phyloP scores from a whole-genome alignment of 2,113 vertebrate species.

The Spea multiplicata region DNA sequence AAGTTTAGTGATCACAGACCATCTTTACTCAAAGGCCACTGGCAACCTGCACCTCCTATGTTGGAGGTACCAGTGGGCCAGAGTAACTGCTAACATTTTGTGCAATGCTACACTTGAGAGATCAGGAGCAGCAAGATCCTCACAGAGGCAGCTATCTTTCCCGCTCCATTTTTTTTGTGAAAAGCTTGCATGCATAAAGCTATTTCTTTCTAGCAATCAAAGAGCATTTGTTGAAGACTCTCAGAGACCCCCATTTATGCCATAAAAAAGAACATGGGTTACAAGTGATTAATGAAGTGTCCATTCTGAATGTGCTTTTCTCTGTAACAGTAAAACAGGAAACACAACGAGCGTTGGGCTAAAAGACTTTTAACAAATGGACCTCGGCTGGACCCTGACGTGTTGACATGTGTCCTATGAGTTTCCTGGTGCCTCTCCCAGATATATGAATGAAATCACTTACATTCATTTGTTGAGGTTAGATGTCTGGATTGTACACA shows the following conservation, averaged over 20 bases:
- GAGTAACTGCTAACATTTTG: background rate
- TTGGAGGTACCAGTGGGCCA: too few species aligned
- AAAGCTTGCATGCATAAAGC: background rate
- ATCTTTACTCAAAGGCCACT: too few species aligned
- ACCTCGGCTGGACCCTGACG: constrained; percentile 40
- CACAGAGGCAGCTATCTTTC: background rate
- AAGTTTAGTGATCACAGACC: too few species aligned
- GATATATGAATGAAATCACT: constrained; percentile 21
- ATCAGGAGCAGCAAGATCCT: background rate
- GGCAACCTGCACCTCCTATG: too few species aligned
- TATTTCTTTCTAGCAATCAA: constrained; percentile 17
- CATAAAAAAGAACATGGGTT: constrained; percentile 32
- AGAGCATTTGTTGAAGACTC: constrained; percentile 29
- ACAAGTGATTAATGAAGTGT: constrained; percentile 45
- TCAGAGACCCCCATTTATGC: constrained; percentile 40
- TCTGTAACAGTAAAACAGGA: constrained; percentile 36
- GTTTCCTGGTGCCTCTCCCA: constrained; percentile 32
- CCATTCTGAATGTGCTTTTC: constrained; percentile 45
- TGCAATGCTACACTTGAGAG: background rate
- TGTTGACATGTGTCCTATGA: constrained; percentile 45
- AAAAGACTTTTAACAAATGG: constrained; percentile 43
- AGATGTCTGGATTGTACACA: constrained; percentile 13
- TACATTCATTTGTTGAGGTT: constrained; percentile 2
- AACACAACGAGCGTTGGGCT: constrained; percentile 34
- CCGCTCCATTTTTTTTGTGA: background rate